These are phyloP conservation scores for Hyperoplus lanceolatus DNA, from an alignment of 2,797 vertebrate species.

Conservation along the genomic window DNA sequence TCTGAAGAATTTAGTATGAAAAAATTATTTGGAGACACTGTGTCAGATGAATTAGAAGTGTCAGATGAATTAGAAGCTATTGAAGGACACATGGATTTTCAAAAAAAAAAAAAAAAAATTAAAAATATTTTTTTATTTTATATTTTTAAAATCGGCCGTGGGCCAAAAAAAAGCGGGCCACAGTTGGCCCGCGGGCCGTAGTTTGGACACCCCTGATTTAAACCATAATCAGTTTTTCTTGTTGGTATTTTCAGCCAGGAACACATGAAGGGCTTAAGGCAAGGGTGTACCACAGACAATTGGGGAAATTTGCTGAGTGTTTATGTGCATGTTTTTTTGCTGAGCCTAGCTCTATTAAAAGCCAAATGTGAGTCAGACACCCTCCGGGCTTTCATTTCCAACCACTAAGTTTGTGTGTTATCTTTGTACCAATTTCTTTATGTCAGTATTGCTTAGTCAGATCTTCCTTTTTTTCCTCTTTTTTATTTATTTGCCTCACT, in stretches of 20 bases:
- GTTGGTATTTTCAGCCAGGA: conserved; percentile 11
- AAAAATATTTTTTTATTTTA: no score
- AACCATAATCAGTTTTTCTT: neutral
- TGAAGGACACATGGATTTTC: no score
- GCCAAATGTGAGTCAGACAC: conserved; percentile 17
- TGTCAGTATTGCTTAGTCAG: neutral
- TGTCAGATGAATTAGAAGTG: no score
- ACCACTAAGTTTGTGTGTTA: neutral
- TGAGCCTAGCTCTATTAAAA: neutral
- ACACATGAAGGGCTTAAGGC: neutral
- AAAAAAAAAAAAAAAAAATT: no score
- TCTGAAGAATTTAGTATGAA: no score
- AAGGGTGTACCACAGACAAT: conserved; percentile 14
- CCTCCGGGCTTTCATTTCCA: conserved; percentile 7
- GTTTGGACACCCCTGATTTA: neutral
- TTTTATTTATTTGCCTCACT: neutral
- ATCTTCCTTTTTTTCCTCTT: neutral
- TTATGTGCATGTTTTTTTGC: conserved; percentile 15
- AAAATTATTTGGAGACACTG: no score
- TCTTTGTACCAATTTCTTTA: neutral
- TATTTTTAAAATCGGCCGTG: no score
- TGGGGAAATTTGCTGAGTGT: conserved; percentile 3
- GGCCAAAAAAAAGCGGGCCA: no score
- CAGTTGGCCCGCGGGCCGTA: no score
- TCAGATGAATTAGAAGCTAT: no score